Base-by-base conservation (phyloP, 2,888 invertebrate species). In the Helleia helle region DNA sequence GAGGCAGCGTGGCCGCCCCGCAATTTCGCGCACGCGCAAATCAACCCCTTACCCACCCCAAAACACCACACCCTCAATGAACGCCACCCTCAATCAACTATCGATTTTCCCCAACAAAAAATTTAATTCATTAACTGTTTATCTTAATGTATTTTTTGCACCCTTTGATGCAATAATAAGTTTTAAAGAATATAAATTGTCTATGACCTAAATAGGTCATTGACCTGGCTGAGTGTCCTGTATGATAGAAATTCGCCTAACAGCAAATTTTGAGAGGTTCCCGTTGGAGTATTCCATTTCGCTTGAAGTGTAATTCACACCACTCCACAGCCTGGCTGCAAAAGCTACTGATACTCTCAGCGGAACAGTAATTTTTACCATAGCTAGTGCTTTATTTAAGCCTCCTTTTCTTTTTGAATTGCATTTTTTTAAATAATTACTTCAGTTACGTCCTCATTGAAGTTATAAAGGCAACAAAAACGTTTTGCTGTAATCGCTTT, bases 11-110 rank as follows among this genome's bases (percentile, higher is more conserved):
- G 71, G 73, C 72, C 71, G 58, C 59, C 58, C 55, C 56, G 50
- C 57, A 50, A 56, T 58, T 70, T 68, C 79, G 69, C 83, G 77
- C 85, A 75, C 77, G 71, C 61, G 70, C 71, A 50, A 53, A 54
- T 60, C 46, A 38, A 38, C 36, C 43, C 83, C 69, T 65, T 65
- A 42, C 52, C 43, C 55, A 53, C 58, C 58, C 62, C 59, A 54
- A 51, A 57, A 52, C 42, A 58, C 56, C 54, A 56, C 58, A 51
- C 56, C 62, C 79, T 73, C 75, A 72, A 74, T 75, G 80, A 75
- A 79, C 65, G 44, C 56, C 57, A 62, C 71, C 71, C 73, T 69
- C 79, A 75, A 79, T 73, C 76, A 73, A 66, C 71, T 79, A 79
- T 79, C 77, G 76, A 80, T 77, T 79, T 76, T 75, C 62, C 62